A percentile compares a stretch with the other conserved stretches of the same genome.
Conservation (phyloP, 92 coral and sea anemone species). For the Paramuricea clavata region DNA sequence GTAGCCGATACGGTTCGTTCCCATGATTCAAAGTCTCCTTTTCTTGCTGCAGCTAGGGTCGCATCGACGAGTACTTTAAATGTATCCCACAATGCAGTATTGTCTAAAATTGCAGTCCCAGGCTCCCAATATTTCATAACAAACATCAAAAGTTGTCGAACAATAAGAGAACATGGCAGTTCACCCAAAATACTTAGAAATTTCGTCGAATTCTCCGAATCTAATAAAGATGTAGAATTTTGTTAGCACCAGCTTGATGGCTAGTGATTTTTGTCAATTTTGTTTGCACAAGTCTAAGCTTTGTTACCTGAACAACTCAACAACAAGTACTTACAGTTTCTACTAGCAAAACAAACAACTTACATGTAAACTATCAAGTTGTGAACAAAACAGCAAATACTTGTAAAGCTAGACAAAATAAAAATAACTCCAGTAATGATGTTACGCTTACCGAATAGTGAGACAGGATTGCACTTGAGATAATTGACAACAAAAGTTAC, state of each 20-base stretch:
- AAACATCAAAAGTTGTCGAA: constrained; percentile 38
- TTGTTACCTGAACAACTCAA: no score
- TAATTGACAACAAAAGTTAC: not conserved
- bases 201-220: not conserved
- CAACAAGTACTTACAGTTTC: no score
- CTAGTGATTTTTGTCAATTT: no score
- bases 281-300: no score
- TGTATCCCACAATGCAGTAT: not conserved
- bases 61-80: not conserved
- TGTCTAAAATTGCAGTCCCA: not conserved
- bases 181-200: not conserved
- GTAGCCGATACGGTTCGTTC: constrained; percentile 15
- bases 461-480: constrained; percentile 34
- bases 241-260: no score
- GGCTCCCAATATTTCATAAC: constrained; percentile 19
- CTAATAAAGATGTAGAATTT: no score
- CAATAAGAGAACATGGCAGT: constrained; percentile 24
- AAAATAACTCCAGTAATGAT: not conserved
- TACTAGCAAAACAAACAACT: no score
- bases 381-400: no score
- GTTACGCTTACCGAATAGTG: constrained; percentile 19
- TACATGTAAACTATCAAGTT: no score
- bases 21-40: constrained; percentile 1
- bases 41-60: not conserved
- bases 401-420: no score